These are phyloP conservation scores for Paramormyrops hopkinsi DNA, from an alignment of 2,797 vertebrate genomes.

Conservation along the genomic window DNA sequence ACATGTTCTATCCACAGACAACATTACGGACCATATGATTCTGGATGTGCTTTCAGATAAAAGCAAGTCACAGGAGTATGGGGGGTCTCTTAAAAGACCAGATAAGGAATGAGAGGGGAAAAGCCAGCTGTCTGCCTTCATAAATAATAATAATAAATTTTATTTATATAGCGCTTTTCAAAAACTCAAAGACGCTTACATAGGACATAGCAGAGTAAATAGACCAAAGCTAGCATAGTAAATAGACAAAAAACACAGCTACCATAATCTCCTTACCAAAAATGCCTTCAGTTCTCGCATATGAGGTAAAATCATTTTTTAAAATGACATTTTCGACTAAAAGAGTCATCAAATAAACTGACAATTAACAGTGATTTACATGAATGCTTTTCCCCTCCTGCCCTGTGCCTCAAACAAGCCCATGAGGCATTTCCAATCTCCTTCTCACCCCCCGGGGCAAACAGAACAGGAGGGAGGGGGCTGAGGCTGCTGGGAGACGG, in stretches of 20 bases:
- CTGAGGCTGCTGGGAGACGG: neutral
- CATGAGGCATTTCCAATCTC: neutral
- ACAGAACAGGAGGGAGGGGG: neutral
- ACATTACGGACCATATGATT: neutral
- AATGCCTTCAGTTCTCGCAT: neutral
- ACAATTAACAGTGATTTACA: neutral
- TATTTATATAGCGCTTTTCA: neutral
- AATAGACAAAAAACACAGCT: neutral
- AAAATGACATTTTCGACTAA: neutral
- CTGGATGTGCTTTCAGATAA: neutral
- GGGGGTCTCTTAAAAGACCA: neutral
- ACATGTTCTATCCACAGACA: neutral
- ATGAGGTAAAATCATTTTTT: neutral
- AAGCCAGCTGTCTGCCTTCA: neutral
- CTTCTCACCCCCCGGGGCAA: neutral
- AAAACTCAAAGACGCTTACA: neutral
- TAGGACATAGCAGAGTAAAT: neutral
- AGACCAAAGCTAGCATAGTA: neutral
- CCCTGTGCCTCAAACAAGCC: neutral
- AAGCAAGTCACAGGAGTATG: neutral
- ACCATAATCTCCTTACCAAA: neutral
- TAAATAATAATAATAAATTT: neutral
- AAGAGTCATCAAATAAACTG: slow-evolving; percentile 4
- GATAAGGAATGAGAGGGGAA: neutral
- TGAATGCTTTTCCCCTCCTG: neutral